Percentiles rank a stretch among this genome's conserved stretches.
phyloP scores from a whole-genome alignment of 2,888 invertebrate species.

The Cantharis nigra region DNA sequence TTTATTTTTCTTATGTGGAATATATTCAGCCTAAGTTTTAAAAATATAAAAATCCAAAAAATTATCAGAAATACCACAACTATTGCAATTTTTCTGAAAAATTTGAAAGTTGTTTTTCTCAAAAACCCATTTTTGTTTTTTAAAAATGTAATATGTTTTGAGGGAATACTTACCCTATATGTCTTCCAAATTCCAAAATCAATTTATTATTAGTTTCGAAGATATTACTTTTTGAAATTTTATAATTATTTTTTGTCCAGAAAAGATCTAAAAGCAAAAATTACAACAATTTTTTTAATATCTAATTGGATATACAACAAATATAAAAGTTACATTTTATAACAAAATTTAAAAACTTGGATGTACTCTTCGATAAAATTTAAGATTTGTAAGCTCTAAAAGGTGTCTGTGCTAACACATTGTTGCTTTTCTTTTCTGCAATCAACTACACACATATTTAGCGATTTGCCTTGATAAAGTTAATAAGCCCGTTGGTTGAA shows the following conservation, averaged over 20 bases:
- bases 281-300: background rate
- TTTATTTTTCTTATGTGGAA: too few relatives aligned
- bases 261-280: too few relatives aligned
- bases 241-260: background rate
- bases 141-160: too few relatives aligned
- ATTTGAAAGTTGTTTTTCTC: too few relatives aligned
- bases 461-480: slow-evolving; percentile 80
- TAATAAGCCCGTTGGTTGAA: slow-evolving; percentile 97
- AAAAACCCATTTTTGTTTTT: too few relatives aligned
- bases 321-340: background rate
- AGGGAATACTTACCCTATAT: too few relatives aligned
- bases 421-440: slow-evolving; percentile 1
- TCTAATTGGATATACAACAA: background rate
- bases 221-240: background rate
- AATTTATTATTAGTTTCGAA: too few relatives aligned
- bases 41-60: too few relatives aligned
- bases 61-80: too few relatives aligned
- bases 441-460: slow-evolving; percentile 15
- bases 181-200: too few relatives aligned
- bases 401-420: background rate
- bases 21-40: too few relatives aligned
- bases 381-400: background rate
- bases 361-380: background rate
- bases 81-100: too few relatives aligned
- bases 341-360: background rate